phyloP scores from a whole-genome alignment of 2,888 invertebrate species.

The Cryptocephalus primarius region DNA sequence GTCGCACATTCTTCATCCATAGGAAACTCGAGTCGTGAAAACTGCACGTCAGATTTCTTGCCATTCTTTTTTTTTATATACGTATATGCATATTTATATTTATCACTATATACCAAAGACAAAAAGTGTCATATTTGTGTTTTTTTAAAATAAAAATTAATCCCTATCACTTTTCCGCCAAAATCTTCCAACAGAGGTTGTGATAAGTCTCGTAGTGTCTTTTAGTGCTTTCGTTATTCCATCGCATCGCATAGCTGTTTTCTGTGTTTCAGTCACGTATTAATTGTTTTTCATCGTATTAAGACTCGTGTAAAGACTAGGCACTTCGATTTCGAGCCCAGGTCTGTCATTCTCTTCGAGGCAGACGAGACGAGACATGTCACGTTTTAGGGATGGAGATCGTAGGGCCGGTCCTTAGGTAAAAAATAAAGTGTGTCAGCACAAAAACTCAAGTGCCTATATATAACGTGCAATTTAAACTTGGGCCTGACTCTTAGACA shows the following conservation, averaged over 20 bases:
- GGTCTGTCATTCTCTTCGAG: not conserved
- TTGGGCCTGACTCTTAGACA: conserved; percentile 38
- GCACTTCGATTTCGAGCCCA: too few relatives aligned
- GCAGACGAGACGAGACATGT: not conserved
- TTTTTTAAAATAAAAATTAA: too few relatives aligned
- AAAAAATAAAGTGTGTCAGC: conserved; percentile 17
- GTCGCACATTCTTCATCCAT: too few relatives aligned
- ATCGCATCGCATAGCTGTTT: conserved; percentile 4
- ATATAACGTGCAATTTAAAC: conserved; percentile 35
- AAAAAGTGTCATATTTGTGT: conserved; percentile 32
- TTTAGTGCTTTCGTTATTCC: conserved; percentile 22
- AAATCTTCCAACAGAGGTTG: conserved; percentile 40
- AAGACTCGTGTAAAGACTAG: not conserved
- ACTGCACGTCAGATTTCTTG: conserved; percentile 6
- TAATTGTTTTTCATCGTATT: not conserved
- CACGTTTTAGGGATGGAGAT: conserved; percentile 8
- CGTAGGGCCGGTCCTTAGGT: conserved; percentile 3
- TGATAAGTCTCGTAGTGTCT: conserved; percentile 33
- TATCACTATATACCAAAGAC: conserved; percentile 37
- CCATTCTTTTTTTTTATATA: conserved; percentile 1
- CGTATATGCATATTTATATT: conserved; percentile 3
- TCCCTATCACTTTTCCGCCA: conserved; percentile 29
- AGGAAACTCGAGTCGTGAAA: too few relatives aligned
- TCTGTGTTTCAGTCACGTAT: not conserved
- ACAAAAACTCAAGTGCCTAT: conserved; percentile 37